Percentiles rank a stretch among this genome's conserved stretches.
phyloP scores from a whole-genome alignment of 2,113 vertebrate species.

The Thryonomys swinderianus region DNA sequence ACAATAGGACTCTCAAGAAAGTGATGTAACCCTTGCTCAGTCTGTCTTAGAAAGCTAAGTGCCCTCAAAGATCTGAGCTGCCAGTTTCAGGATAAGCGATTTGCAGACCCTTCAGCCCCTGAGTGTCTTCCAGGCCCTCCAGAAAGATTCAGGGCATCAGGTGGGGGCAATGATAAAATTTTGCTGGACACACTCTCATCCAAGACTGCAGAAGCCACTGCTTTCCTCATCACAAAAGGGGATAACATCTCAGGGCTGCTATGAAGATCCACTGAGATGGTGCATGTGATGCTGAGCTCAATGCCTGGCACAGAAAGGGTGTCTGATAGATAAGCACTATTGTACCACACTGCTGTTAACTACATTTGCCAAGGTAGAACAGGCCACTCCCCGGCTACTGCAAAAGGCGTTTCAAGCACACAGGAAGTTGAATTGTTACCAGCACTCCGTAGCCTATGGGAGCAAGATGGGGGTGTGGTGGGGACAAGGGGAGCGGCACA shows the following conservation, averaged over 20 bases:
- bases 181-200: neutral
- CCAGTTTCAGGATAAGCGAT: neutral
- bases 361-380: neutral
- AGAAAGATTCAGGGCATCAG: neutral
- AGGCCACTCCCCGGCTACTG: neutral
- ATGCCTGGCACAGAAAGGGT: neutral
- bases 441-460: neutral
- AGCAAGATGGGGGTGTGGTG: neutral
- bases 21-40: neutral
- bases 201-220: neutral
- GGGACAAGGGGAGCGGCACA: neutral
- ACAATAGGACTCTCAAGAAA: neutral
- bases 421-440: neutral
- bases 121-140: neutral
- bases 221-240: neutral
- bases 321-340: slow-evolving; percentile 24
- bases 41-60: slow-evolving; percentile 6
- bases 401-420: neutral
- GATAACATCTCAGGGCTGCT: neutral
- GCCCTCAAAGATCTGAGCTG: neutral
- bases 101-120: neutral
- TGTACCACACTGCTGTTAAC: neutral
- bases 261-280: neutral
- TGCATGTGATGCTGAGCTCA: neutral
- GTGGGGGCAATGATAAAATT: neutral